Conservation (phyloP, 2,888 invertebrate genomes). For the Lasioglossum vierecki region DNA sequence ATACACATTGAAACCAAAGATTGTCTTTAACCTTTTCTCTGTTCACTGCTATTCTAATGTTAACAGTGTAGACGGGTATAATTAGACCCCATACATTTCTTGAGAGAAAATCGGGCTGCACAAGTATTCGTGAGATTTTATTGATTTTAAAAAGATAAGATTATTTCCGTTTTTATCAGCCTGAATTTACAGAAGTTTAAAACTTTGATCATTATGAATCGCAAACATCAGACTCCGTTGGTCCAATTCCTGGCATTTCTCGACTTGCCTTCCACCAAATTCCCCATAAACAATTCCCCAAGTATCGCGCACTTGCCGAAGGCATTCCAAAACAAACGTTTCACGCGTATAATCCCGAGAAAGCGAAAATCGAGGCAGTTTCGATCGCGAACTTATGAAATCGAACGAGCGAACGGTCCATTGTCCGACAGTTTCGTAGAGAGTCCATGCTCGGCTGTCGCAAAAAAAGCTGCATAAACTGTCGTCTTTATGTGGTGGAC, state of each 20-base stretch:
- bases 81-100: too few species aligned
- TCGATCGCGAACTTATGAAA: constrained; percentile 3
- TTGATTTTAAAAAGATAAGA: too few species aligned
- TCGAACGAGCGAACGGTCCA: background rate
- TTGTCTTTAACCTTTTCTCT: too few species aligned
- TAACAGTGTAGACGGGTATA: too few species aligned
- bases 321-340: background rate
- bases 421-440: background rate
- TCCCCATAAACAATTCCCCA: background rate
- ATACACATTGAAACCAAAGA: too few species aligned
- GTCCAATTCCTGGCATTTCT: background rate
- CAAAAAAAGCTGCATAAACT: constrained; percentile 33
- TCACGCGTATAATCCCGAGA: background rate
- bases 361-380: background rate
- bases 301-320: background rate
- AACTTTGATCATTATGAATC: background rate
- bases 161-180: too few species aligned
- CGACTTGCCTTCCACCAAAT: background rate
- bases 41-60: too few species aligned
- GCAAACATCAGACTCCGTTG: background rate
- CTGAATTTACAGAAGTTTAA: too few species aligned
- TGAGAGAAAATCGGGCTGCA: too few species aligned
- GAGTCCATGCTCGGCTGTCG: background rate
- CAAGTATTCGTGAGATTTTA: too few species aligned
- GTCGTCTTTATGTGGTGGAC: constrained; percentile 13